Base-by-base conservation (phyloP, 2,888 invertebrate species). In the Tubulanus polymorphus region DNA sequence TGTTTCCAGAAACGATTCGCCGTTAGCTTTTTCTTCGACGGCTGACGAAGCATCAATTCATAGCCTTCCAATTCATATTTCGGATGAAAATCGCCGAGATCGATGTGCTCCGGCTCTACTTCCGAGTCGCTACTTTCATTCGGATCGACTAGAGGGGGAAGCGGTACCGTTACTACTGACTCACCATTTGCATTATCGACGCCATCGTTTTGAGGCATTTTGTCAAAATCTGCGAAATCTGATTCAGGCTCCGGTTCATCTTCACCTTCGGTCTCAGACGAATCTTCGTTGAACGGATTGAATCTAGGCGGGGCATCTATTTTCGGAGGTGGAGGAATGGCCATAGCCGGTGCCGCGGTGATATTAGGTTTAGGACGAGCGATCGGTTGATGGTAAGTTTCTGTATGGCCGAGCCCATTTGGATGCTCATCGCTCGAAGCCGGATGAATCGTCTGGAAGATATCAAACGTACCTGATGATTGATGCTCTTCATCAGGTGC, bases 21-120 rank as follows among this genome's bases (percentile, higher is more conserved):
- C 29, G 75, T 74, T 45, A 76, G 65, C 55, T 76, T 76, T 62
- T 74, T 74, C 63, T 77, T 76, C 25, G 71, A 69, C 23, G 78
- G 78, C 57, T 95, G 94, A 1, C 97, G 84, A 52, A 96, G 81
- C 66, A 94, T 91, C 89, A 97, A 90, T 74, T 95, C 94, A 95
- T 96, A 99, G 27, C 94, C 94, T 26, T 91, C 88, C 0, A 88
- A 92, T 0, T 81, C 76, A 74, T 87, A 90, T 60, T 84, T 84
- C 29, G 93, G 85, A 10, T 93, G 91, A 80, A 93, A 99, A 52
- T 90, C 90, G 78, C 92, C 92, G 53, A 99, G 82, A 2, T 52
- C 51, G n/a, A n/a, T n/a, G n/a, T n/a, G n/a, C 15, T 41, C 41
- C 5, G 41, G 41, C 3, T 20, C 15, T 5, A 8, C 15, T 15